phyloP scores from a whole-genome alignment of 2,888 invertebrate genomes.

The Eilema griseolum region DNA sequence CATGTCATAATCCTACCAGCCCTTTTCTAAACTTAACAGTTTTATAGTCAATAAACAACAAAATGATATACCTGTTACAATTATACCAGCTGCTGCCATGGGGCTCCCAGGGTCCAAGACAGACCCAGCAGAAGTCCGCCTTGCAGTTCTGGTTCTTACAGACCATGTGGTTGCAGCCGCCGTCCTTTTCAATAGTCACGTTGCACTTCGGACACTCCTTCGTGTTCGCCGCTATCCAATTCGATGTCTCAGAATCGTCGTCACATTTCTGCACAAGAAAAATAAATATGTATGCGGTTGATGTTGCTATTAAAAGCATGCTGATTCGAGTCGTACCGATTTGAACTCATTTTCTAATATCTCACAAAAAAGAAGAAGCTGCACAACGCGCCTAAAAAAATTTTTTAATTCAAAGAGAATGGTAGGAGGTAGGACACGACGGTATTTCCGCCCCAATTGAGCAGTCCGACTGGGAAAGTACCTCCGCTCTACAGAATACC shows the following conservation, averaged over 20 bases:
- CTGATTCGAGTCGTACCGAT: too few species aligned
- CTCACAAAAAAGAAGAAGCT: too few species aligned
- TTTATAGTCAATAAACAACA: neutral
- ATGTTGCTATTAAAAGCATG: too few species aligned
- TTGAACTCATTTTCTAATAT: too few species aligned
- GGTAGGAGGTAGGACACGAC: too few species aligned
- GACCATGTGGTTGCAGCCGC: conserved; percentile 99
- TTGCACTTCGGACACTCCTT: conserved; percentile 99
- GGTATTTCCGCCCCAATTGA: too few species aligned
- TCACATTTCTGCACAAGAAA: conserved; percentile 92
- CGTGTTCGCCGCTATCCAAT: conserved; percentile 99
- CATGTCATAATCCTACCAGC: too few species aligned
- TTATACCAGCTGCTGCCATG: conserved; percentile 99
- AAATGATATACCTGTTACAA: conserved; percentile 91
- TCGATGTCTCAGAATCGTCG: conserved; percentile 99
- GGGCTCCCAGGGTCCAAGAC: conserved; percentile 99
- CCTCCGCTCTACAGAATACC: too few species aligned
- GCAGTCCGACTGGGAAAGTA: too few species aligned
- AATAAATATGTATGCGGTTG: neutral
- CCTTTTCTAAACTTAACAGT: too few species aligned
- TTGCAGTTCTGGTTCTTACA: conserved; percentile 99
- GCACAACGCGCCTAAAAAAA: too few species aligned
- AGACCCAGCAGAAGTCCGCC: conserved; percentile 99
- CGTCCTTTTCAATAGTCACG: conserved; percentile 98
- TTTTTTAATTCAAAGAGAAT: too few species aligned